Evolutionary conservation across 2,113 vertebrate genomes (phyloP).

Genomic region (Alaudala cheleensis): DNA sequence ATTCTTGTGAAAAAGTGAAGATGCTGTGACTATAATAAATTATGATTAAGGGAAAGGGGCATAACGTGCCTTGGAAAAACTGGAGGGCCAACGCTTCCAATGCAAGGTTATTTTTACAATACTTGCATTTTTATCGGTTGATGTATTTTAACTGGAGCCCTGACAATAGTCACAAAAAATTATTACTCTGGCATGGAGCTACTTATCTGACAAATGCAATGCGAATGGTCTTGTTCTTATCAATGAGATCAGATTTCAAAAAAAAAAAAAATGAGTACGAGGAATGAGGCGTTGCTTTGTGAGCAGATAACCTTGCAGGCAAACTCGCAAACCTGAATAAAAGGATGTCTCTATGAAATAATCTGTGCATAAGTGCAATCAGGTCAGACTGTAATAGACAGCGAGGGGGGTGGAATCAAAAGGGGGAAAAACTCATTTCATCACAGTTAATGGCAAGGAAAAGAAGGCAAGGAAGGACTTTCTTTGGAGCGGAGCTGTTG

Average conservation of each 20-base stretch:
- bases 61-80: neutral
- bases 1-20: neutral
- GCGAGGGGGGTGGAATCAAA: conserved; percentile 73
- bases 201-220: conserved; percentile 76
- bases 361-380: conserved; percentile 77
- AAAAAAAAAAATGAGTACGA: conserved; percentile 55
- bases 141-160: conserved; percentile 69
- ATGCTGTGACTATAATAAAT: neutral
- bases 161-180: conserved; percentile 77
- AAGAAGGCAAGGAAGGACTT: conserved; percentile 82
- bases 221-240: conserved; percentile 72
- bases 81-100: conserved; percentile 26
- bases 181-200: conserved; percentile 61
- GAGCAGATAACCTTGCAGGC: conserved; percentile 81
- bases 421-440: conserved; percentile 83
- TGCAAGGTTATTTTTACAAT: conserved; percentile 76
- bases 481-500: conserved; percentile 77
- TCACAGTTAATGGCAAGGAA: conserved; percentile 85
- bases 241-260: conserved; percentile 76
- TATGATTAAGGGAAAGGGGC: conserved; percentile 10
- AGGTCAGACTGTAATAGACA: conserved; percentile 76
- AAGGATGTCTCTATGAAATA: conserved; percentile 77
- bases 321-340: conserved; percentile 74
- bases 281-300: conserved; percentile 66
- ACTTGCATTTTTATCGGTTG: conserved; percentile 76